Evolutionary conservation across 2,888 invertebrate species (phyloP).

Genomic region (Melitaea athalia): DNA sequence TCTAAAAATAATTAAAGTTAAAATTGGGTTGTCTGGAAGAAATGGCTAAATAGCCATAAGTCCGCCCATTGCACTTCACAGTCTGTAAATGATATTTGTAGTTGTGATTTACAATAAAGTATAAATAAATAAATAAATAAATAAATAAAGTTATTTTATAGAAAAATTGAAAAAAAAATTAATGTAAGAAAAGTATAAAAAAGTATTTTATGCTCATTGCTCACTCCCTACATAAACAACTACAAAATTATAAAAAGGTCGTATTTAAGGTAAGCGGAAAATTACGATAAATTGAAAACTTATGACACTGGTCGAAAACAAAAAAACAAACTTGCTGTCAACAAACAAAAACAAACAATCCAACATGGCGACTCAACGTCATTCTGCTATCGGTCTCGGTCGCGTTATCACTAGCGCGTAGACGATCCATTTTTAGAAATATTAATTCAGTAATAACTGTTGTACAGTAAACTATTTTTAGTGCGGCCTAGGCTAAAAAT

Average conservation of each 20-base stretch:
- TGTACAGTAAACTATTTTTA: slow-evolving; percentile 74
- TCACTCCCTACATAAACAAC: not conserved
- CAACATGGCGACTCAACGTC: slow-evolving; percentile 65
- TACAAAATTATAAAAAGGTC: not conserved
- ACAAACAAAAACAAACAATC: slow-evolving; percentile 59
- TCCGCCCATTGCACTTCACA: too few species aligned
- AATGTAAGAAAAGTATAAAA: too few species aligned
- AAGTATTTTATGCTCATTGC: too few species aligned
- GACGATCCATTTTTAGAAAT: slow-evolving; percentile 82
- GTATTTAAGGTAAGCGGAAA: not conserved
- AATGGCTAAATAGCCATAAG: too few species aligned
- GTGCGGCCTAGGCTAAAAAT: slow-evolving; percentile 81
- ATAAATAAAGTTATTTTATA: too few species aligned
- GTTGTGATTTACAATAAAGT: too few species aligned
- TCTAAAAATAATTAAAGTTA: too few species aligned
- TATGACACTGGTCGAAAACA: slow-evolving; percentile 31
- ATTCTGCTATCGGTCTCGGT: slow-evolving; percentile 68
- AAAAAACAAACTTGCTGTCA: slow-evolving; percentile 46
- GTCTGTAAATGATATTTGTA: too few species aligned
- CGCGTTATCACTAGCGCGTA: slow-evolving; percentile 73
- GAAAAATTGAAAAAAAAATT: too few species aligned
- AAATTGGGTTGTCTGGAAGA: too few species aligned
- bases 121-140: too few species aligned
- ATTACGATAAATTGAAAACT: not conserved
- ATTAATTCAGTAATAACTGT: slow-evolving; percentile 82